These are phyloP conservation scores for Aplysia californica DNA, from an alignment of 1,140 invertebrate species.

Conservation along the genomic window DNA sequence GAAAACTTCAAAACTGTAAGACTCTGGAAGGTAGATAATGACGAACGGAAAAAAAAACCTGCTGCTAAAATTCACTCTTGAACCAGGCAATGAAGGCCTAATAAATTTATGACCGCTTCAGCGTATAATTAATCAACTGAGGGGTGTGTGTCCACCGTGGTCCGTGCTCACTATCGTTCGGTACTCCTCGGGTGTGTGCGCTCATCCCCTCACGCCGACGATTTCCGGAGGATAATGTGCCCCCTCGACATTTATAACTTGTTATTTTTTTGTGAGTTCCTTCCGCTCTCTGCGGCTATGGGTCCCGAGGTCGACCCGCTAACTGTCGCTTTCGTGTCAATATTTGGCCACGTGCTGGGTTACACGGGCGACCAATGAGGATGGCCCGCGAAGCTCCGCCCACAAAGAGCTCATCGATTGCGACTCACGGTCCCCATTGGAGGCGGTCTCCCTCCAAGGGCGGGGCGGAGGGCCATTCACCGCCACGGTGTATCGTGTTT, in stretches of 20 bases:
- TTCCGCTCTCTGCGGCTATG: too few species aligned
- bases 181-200: background rate
- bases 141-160: background rate
- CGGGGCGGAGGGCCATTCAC: too few species aligned
- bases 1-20: too few species aligned
- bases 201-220: background rate
- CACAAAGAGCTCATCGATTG: too few species aligned
- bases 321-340: slow-evolving; percentile 18
- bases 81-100: background rate
- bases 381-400: too few species aligned
- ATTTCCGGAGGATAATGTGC: background rate
- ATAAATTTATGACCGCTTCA: background rate
- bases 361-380: slow-evolving; percentile 11
- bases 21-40: too few species aligned
- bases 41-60: too few species aligned
- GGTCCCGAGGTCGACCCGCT: background rate
- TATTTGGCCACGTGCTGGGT: slow-evolving; percentile 17
- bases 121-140: background rate
- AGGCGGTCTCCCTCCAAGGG: too few species aligned
- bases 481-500: too few species aligned
- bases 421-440: too few species aligned
- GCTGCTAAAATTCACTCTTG: too few species aligned
- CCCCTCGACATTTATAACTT: background rate
- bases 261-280: too few species aligned
- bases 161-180: background rate